Evolutionary conservation across 1,140 invertebrate species (phyloP).

Genomic region (Glossosoma conforme): DNA sequence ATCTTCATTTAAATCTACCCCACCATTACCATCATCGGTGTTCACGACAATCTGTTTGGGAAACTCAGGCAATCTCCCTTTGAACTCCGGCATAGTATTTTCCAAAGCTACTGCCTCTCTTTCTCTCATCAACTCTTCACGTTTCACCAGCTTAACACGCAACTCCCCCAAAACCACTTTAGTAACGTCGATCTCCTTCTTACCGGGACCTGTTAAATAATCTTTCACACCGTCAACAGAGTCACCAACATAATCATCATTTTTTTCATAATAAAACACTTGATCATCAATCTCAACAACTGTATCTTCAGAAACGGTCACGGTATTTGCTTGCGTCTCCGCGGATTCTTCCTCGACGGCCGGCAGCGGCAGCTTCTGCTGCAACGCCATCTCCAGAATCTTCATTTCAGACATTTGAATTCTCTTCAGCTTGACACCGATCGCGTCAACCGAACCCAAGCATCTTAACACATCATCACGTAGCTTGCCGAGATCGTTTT

Average conservation of each 20-base stretch:
- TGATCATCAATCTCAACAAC: slow-evolving; percentile 23
- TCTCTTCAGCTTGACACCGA: slow-evolving; percentile 15
- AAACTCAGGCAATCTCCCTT: slow-evolving; percentile 41
- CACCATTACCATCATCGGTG: slow-evolving; percentile 30
- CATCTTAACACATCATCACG: slow-evolving; percentile 17
- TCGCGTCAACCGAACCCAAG: slow-evolving; percentile 14
- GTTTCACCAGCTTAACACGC: slow-evolving; percentile 42
- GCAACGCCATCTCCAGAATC: slow-evolving; percentile 17
- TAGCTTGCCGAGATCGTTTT: slow-evolving; percentile 19
- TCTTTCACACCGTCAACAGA: slow-evolving; percentile 6
- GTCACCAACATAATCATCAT: slow-evolving; percentile 10
- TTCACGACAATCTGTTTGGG: slow-evolving; percentile 42
- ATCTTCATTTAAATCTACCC: neutral
- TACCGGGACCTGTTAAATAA: slow-evolving; percentile 18
- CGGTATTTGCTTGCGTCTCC: slow-evolving; percentile 6
- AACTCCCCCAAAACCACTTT: slow-evolving; percentile 31
- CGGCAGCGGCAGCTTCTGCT: slow-evolving; percentile 22
- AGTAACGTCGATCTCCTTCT: slow-evolving; percentile 19
- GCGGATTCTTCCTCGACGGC: slow-evolving; percentile 20
- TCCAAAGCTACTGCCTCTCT: slow-evolving; percentile 43
- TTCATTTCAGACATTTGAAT: slow-evolving; percentile 22
- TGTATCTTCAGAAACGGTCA: slow-evolving; percentile 23
- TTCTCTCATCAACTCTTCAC: slow-evolving; percentile 46
- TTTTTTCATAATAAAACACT: slow-evolving; percentile 28
- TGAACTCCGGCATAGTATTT: slow-evolving; percentile 45